A percentile compares a stretch with the other conserved stretches of the same genome.
Evolutionary conservation across 2,888 invertebrate species (phyloP).

Genomic region (Hypomecis atomaria): DNA sequence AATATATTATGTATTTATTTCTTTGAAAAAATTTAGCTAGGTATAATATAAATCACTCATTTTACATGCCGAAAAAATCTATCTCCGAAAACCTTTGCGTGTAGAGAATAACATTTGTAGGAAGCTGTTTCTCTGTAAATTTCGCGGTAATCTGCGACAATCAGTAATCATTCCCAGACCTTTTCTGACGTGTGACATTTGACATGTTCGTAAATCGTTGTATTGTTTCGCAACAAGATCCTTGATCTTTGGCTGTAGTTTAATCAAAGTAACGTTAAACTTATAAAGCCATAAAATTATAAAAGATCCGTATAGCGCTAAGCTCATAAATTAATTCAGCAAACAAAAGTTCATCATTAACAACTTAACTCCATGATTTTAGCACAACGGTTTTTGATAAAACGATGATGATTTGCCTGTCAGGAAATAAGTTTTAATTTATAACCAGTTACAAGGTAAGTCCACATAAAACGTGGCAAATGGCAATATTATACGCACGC

Average conservation of each 20-base stretch:
- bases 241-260: constrained; percentile 8
- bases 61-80: background rate
- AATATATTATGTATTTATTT: too few species aligned
- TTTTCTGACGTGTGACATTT: constrained; percentile 37
- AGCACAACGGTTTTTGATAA: too few species aligned
- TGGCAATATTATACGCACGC: too few species aligned
- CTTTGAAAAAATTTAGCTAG: too few species aligned
- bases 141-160: constrained; percentile 22
- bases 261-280: background rate
- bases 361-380: too few species aligned
- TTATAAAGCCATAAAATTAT: constrained; percentile 2
- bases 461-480: too few species aligned
- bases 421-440: too few species aligned
- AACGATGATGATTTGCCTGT: too few species aligned
- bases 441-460: too few species aligned
- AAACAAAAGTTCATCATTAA: too few species aligned
- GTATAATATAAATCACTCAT: too few species aligned
- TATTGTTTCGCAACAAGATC: constrained; percentile 9
- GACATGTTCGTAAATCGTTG: constrained; percentile 30
- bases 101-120: background rate
- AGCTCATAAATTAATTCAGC: too few species aligned
- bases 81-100: background rate
- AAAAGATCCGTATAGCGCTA: background rate
- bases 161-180: constrained; percentile 30
- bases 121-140: background rate